Evolutionary conservation across 2,113 vertebrate species (phyloP), one percentile per base, ranked within the genome.

Genomic region (Sterrhoptilus dennistouni): DNA sequence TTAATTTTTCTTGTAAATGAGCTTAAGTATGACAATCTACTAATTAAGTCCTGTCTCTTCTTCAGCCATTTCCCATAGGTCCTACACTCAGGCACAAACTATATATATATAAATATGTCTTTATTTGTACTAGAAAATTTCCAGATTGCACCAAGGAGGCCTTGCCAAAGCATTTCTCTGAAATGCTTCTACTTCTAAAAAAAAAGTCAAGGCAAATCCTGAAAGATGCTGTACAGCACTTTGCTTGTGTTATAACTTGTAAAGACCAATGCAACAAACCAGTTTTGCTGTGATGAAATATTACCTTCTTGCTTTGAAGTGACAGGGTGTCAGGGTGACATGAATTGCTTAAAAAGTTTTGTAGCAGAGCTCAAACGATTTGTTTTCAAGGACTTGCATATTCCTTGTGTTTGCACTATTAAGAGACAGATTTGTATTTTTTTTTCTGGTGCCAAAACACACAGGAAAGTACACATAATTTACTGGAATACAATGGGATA

Each of bases 371-470:
- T 54, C 61, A 79, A 83, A 31, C 57, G 86, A 79, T 25, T 77
- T 54, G 20, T 74, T 60, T 45, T 68, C 93, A 79, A 79, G 36
- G 70, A 50, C 19, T 7, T 4, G 4, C 38, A 27, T 71, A 52
- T 44, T 93, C 54, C 60, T 74, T 6, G 1, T 52, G 64, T 81
- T 86, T 94, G 35, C 71, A 93, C 31, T 85, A 80, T 47, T 82
- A 63, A 47, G 60, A 94, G 47, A 36, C 57, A 91, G 50, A 47
- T 87, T 69, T 88, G 20, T 53, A 53, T 49, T 61, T 83, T 88
- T 88, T 69, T 80, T 42, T 18, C 64, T 85, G 45, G 5, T 91
- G 95, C 95, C 82, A 95, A 94, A 85, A 64, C 29, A 80, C 66
- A 72, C 78, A 91, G 77, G 71, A 87, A 96, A 83, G 24, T 60